Evolutionary conservation across 1,140 invertebrate genomes (phyloP).

Genomic region (Cydia splendana): DNA sequence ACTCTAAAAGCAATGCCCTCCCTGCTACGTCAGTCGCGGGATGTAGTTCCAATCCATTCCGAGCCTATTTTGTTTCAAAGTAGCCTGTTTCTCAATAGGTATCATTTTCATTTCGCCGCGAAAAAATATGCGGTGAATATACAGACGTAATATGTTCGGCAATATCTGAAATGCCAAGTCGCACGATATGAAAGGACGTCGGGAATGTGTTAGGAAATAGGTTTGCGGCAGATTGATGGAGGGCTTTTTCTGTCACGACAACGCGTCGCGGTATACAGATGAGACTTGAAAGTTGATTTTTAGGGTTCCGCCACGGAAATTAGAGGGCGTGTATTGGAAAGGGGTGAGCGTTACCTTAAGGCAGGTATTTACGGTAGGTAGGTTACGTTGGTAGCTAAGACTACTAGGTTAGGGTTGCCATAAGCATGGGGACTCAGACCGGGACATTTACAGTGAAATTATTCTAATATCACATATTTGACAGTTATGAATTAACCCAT

Average conservation of each 20-base stretch:
- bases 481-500: too few species aligned
- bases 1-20: background rate
- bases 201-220: conserved; percentile 62
- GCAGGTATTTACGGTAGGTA: too few species aligned
- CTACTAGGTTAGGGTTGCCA: too few species aligned
- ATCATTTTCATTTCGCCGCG: conserved; percentile 38
- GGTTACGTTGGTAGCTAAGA: too few species aligned
- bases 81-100: background rate
- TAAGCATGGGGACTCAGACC: too few species aligned
- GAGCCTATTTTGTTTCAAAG: background rate
- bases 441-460: too few species aligned
- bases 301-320: conserved; percentile 28
- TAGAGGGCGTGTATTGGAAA: background rate
- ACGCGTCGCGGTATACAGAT: conserved; percentile 45
- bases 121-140: conserved; percentile 51
- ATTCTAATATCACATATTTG: too few species aligned
- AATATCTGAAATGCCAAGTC: conserved; percentile 55
- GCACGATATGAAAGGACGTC: conserved; percentile 56
- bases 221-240: conserved; percentile 63
- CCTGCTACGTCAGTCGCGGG: background rate
- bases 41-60: background rate
- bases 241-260: conserved; percentile 62
- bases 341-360: background rate
- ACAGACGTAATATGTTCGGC: conserved; percentile 51
- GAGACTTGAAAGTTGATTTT: conserved; percentile 46